A percentile compares a stretch with the other conserved stretches of the same genome.
phyloP scores from a whole-genome alignment of 2,888 invertebrate species.

The Hyppa rectilinea region DNA sequence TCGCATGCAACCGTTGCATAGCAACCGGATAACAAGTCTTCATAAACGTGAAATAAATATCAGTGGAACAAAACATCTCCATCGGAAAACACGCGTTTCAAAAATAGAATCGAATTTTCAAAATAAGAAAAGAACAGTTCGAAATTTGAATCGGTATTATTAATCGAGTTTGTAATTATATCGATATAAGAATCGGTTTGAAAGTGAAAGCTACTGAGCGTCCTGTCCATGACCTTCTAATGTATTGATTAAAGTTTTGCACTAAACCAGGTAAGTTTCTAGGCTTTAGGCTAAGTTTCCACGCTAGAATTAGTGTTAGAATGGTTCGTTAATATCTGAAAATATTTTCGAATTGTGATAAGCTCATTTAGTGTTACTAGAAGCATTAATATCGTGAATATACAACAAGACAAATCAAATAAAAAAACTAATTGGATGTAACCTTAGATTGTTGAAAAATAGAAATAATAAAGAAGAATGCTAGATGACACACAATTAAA shows the following conservation, averaged over 20 bases:
- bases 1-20: slow-evolving; percentile 71
- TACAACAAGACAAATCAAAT: neutral
- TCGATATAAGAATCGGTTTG: slow-evolving; percentile 35
- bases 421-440: neutral
- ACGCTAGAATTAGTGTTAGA: slow-evolving; percentile 21
- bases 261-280: slow-evolving; percentile 59
- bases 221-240: slow-evolving; percentile 76
- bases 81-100: slow-evolving; percentile 72
- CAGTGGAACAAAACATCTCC: slow-evolving; percentile 70
- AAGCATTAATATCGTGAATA: neutral
- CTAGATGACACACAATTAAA: neutral
- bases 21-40: slow-evolving; percentile 84
- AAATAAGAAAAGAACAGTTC: slow-evolving; percentile 15
- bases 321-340: neutral
- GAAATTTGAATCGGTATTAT: neutral
- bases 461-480: neutral
- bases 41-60: slow-evolving; percentile 63
- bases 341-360: neutral
- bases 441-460: neutral
- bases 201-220: slow-evolving; percentile 66
- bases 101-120: slow-evolving; percentile 38
- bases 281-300: slow-evolving; percentile 31
- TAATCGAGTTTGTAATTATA: slow-evolving; percentile 7
- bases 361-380: neutral
- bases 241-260: slow-evolving; percentile 63